Evolutionary conservation across 2,888 invertebrate species (phyloP).

Genomic region (Alloscopus bannaensis): DNA sequence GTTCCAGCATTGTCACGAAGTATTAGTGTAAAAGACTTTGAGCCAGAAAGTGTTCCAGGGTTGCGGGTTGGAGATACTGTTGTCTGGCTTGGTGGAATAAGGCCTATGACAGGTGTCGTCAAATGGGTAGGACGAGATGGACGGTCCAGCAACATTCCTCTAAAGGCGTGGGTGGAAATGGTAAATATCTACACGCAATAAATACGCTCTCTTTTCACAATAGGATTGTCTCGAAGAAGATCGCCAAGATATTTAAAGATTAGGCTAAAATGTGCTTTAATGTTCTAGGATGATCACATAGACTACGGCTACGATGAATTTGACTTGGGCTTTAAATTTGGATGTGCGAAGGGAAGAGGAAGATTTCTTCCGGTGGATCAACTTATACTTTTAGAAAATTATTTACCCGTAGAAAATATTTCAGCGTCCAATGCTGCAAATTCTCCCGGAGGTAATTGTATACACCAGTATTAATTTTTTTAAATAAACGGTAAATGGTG

Average conservation of each 20-base stretch:
- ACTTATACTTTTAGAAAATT: constrained; percentile 63
- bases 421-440: constrained; percentile 10
- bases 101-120: constrained; percentile 65
- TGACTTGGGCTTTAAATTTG: constrained; percentile 61
- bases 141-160: constrained; percentile 21
- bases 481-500: too few species aligned
- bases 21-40: constrained; percentile 50
- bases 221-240: too few species aligned
- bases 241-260: too few species aligned
- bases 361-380: constrained; percentile 62
- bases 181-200: too few species aligned
- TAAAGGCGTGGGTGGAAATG: constrained; percentile 69
- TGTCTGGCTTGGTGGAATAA: constrained; percentile 65
- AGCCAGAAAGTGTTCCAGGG: constrained; percentile 47
- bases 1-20: constrained; percentile 48
- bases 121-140: constrained; percentile 65
- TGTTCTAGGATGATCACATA: constrained; percentile 65
- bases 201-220: not conserved
- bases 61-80: constrained; percentile 64
- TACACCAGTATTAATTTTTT: too few species aligned
- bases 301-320: constrained; percentile 60
- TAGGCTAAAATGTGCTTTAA: constrained; percentile 6
- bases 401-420: constrained; percentile 52
- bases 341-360: constrained; percentile 63
- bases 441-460: constrained; percentile 43